phyloP scores from a whole-genome alignment of 2,888 invertebrate species.

The Zaprionus lineosus region DNA sequence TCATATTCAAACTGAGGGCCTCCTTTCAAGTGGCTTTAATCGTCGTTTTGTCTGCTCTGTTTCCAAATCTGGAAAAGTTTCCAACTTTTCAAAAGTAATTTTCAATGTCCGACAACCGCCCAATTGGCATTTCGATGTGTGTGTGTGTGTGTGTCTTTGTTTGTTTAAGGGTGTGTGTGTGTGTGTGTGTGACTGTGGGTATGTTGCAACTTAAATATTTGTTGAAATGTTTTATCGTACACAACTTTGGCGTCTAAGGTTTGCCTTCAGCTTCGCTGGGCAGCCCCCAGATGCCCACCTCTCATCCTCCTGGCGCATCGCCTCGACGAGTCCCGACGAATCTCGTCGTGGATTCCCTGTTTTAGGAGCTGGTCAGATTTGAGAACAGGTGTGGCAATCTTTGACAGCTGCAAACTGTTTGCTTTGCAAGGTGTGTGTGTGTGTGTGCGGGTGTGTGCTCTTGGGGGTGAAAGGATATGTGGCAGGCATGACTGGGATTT shows the following conservation, averaged over 20 bases:
- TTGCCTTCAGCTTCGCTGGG: slow-evolving; percentile 20
- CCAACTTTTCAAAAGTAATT: slow-evolving; percentile 50
- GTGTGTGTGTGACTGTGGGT: slow-evolving; percentile 1
- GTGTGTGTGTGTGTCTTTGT: not conserved
- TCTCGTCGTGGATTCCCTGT: not conserved
- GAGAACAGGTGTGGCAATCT: slow-evolving; percentile 50
- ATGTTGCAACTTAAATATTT: slow-evolving; percentile 60
- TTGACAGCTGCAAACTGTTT: slow-evolving; percentile 51
- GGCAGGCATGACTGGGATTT: not conserved
- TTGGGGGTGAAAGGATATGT: not conserved
- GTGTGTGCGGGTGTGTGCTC: not conserved
- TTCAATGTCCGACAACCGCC: slow-evolving; percentile 42
- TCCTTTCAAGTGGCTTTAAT: slow-evolving; percentile 31
- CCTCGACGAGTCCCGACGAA: too few relatives aligned
- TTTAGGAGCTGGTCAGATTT: slow-evolving; percentile 7
- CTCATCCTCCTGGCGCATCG: too few relatives aligned
- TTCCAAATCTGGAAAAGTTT: slow-evolving; percentile 13
- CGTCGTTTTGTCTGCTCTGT: slow-evolving; percentile 3
- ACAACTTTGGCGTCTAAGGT: slow-evolving; percentile 24
- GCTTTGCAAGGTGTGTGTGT: slow-evolving; percentile 4
- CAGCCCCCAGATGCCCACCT: too few relatives aligned
- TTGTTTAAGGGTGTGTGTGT: not conserved
- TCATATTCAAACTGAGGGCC: too few relatives aligned
- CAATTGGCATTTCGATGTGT: slow-evolving; percentile 39
- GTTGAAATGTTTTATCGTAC: slow-evolving; percentile 36